Evolutionary conservation across 2,888 invertebrate genomes (phyloP).

Genomic region (Linyphia triangularis): DNA sequence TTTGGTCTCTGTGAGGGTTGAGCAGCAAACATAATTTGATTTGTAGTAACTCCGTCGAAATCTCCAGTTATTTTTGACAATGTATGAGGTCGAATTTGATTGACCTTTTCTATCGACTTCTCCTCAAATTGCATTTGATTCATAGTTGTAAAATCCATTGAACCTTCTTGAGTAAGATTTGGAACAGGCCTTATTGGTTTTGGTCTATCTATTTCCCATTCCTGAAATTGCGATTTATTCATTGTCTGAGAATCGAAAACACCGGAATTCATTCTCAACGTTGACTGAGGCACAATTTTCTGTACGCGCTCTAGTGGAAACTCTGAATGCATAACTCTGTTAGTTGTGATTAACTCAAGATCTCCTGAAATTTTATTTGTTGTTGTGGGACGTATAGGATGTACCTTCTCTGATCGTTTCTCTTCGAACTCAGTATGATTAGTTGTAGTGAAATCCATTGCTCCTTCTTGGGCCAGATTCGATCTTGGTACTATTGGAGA

Average conservation of each 20-base stretch:
- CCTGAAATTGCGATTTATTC: slow-evolving; percentile 57
- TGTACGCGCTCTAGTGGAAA: slow-evolving; percentile 57
- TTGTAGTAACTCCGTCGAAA: slow-evolving; percentile 70
- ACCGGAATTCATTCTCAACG: slow-evolving; percentile 56
- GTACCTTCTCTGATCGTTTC: slow-evolving; percentile 55
- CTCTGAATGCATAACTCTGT: slow-evolving; percentile 20
- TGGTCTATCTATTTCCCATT: slow-evolving; percentile 56
- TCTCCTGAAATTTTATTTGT: slow-evolving; percentile 49
- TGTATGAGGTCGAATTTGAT: slow-evolving; percentile 55
- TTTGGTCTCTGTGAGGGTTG: slow-evolving; percentile 34
- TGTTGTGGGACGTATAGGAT: slow-evolving; percentile 51
- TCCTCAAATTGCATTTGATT: slow-evolving; percentile 65
- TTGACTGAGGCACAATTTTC: slow-evolving; percentile 63
- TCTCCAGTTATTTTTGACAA: slow-evolving; percentile 68
- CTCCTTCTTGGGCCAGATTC: slow-evolving; percentile 74
- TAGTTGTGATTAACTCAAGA: slow-evolving; percentile 70
- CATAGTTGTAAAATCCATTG: slow-evolving; percentile 66
- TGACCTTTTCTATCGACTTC: slow-evolving; percentile 61
- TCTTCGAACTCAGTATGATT: slow-evolving; percentile 56
- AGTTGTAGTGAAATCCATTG: slow-evolving; percentile 69
- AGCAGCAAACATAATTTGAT: slow-evolving; percentile 39
- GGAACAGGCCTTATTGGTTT: slow-evolving; percentile 53
- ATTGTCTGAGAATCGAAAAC: slow-evolving; percentile 66
- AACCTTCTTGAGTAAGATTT: slow-evolving; percentile 60
- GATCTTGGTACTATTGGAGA: slow-evolving; percentile 58